Evolutionary conservation across 2,888 invertebrate species (phyloP), one percentile per base, ranked within the genome.

Genomic region (Linnaemya tessellans): DNA sequence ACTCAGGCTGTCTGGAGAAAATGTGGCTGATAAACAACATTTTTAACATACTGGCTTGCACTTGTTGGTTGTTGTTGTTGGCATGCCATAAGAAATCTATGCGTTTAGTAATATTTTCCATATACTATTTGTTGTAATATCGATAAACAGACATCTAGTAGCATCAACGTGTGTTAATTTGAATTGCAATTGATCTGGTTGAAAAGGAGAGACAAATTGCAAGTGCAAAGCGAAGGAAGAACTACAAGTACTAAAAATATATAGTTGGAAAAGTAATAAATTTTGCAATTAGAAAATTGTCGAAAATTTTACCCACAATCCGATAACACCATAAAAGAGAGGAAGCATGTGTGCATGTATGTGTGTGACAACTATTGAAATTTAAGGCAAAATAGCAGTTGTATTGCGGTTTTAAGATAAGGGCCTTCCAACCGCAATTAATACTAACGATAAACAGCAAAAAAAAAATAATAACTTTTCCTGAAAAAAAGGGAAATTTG

Each of bases 151-250:
- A 49, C 67, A 65, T 65, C 41, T 9, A 11, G n/a, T 46, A 38
- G 41, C 41, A 60, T 58, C 38, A 60, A 25, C 51, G 38, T 70
- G 49, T 51, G 60, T 70, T 62, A 51, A 70, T 41, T 51, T n/a
- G n/a, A n/a, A 18, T 30, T 62, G 58, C 60, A 62, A 49, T 25
- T 41, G 38, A 49, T 68, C 25, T 60, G 51, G 68, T 60, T 58
- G 51, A 4, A 51, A 38, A 25, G 1, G 8, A 0, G 18, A 0
- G 2, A 1, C 58, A 46, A 46, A 46, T 18, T 13, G 13, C 41
- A 18, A 46, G 3, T 56, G 35, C 11, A 20, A 22, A n/a, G 51
- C n/a, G 38, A 54, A 51, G 56, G 30, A 56, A 56, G 54, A 67
- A 30, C 2, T 60, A 35, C 15, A 4, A 1, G 22, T 22, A 25